Conservation (phyloP, 2,797 vertebrate species). For the Numenius phaeopus region DNA sequence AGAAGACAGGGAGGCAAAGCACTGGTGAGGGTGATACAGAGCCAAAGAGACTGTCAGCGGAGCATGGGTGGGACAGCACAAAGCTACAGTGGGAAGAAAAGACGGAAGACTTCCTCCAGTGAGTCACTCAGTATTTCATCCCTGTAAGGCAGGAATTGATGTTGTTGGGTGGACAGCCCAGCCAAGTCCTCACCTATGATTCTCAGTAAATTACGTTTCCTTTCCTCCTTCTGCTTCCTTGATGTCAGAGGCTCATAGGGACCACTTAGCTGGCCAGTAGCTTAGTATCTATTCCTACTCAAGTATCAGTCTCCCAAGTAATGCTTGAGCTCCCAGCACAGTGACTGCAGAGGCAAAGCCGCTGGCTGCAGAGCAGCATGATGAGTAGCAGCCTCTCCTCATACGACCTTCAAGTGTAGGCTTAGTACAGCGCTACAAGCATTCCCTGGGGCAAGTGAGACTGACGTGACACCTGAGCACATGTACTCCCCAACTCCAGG, state of each 20-base stretch:
- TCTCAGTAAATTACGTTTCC: background rate
- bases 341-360: background rate
- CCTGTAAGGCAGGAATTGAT: background rate
- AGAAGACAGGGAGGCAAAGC: background rate
- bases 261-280: background rate
- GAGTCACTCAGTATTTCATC: background rate
- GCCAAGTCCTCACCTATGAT: background rate
- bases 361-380: background rate
- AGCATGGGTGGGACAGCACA: background rate
- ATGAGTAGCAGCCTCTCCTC: conserved; percentile 23
- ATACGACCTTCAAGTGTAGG: background rate
- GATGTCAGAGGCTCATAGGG: background rate
- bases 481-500: background rate
- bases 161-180: background rate
- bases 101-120: background rate
- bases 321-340: background rate
- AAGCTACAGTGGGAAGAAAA: background rate
- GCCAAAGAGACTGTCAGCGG: background rate
- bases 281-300: background rate
- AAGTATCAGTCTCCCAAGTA: background rate
- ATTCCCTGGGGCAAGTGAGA: background rate
- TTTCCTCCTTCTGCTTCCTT: background rate
- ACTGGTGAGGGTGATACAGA: background rate
- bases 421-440: background rate
- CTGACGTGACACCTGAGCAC: background rate